Base-by-base conservation (phyloP, 2,113 vertebrate species). In the Rhineura floridana region DNA sequence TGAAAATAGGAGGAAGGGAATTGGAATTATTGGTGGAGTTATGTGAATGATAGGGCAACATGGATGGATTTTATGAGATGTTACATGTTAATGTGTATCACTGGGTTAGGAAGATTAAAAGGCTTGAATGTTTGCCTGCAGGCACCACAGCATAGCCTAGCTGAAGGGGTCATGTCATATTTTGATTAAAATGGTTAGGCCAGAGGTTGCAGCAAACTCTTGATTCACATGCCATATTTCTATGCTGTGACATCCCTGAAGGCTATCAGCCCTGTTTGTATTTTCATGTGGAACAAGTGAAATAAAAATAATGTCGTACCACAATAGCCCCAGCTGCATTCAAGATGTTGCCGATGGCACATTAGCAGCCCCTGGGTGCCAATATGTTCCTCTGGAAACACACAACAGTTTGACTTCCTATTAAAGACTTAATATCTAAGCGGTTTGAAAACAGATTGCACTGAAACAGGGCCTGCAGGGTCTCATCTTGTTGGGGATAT, bases 401-500 rank as follows among this genome's bases (percentile, higher is more conserved):
- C 86, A 30, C 59, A 39, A 0, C 77, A 91, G 55, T 87, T 88
- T 36, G 70, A 36, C 39, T 80, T 93, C 90, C 75, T 78, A 86
- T 88, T 87, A 52, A 81, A 90, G 80, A 88, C 81, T 87, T 81
- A 86, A 50, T 85, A 92, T 80, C 65, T 75, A 84, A 75, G 15
- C 6, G 62, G 72, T 63, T 86, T 83, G 81, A 88, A 91, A 93
- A 87, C 63, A 75, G 87, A 90, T 93, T 87, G 69, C 62, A 84
- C 42, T 82, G 82, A 87, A 92, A 91, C 23, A 91, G 93, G 89
- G 89, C 90, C 90, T 87, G 85, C 62, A 84, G 88, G 79, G 73
- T 82, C 46, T 90, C 80, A 83, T 82, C 55, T 82, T 77, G 91
- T 50, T 75, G 88, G 89, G 88, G 44, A 90, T 86, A 75, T 88